phyloP scores from a whole-genome alignment of 2,113 vertebrate species.

The Ibidorhyncha struthersii region DNA sequence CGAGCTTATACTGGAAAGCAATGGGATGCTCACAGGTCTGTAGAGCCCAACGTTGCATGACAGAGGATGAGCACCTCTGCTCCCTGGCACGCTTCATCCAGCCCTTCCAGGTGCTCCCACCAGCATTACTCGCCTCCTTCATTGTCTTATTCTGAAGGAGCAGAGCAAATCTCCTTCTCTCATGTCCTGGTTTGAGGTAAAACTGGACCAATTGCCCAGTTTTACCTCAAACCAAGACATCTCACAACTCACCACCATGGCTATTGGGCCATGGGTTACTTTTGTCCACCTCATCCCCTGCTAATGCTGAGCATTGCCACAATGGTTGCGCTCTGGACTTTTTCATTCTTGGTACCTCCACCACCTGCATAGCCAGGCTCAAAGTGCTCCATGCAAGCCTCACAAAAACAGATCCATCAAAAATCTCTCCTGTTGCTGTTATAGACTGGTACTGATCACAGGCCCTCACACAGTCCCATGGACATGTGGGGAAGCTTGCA shows the following conservation, averaged over 20 bases:
- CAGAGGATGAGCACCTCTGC: background rate
- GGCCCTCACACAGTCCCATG: accelerated
- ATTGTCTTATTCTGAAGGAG: background rate
- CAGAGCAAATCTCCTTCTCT: background rate
- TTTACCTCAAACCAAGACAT: no score
- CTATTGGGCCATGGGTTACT: accelerated
- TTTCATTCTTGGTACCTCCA: background rate
- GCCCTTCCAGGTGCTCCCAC: background rate
- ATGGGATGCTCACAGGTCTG: background rate
- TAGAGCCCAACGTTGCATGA: accelerated
- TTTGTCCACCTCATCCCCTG: background rate
- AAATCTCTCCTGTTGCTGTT: background rate
- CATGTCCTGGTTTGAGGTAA: no score
- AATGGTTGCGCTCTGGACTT: background rate
- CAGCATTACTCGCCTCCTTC: accelerated
- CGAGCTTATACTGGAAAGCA: background rate
- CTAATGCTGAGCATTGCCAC: background rate
- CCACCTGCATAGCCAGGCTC: background rate
- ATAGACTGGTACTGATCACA: background rate
- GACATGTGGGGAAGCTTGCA: background rate
- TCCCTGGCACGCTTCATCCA: background rate
- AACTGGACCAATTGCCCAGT: no score
- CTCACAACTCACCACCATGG: background rate
- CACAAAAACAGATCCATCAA: background rate
- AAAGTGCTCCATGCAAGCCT: background rate